Conservation (phyloP, 2,888 invertebrate species). For the Hoplodrina ambigua region DNA sequence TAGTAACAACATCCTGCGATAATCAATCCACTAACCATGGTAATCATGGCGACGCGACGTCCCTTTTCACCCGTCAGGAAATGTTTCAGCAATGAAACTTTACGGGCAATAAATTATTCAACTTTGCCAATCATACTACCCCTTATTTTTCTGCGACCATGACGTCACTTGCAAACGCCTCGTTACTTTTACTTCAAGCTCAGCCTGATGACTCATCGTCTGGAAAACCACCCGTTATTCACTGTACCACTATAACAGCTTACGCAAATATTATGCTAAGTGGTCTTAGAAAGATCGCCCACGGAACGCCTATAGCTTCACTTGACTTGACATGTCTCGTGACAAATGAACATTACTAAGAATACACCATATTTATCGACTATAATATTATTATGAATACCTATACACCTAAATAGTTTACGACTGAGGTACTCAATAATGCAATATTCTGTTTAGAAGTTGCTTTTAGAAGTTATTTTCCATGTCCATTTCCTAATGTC, state of each 20-base stretch:
- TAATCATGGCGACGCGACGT: neutral
- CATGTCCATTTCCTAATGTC: no score
- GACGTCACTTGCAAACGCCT: constrained; percentile 19
- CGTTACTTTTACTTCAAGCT: constrained; percentile 16
- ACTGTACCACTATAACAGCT: constrained; percentile 6
- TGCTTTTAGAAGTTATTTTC: no score
- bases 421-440: neutral
- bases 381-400: neutral
- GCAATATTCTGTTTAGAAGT: neutral
- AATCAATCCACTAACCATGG: neutral
- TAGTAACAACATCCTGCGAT: no score
- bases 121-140: neutral
- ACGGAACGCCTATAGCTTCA: constrained; percentile 17
- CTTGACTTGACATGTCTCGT: constrained; percentile 23
- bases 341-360: constrained; percentile 45
- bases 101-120: neutral
- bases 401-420: neutral
- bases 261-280: constrained; percentile 43
- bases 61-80: neutral
- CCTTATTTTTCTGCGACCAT: constrained; percentile 1
- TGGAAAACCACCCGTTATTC: constrained; percentile 32
- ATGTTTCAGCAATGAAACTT: neutral
- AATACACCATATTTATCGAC: constrained; percentile 20
- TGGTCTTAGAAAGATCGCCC: constrained; percentile 40
- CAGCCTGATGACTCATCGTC: constrained; percentile 34